A percentile compares a stretch with the other conserved stretches of the same genome.
phyloP scores from a whole-genome alignment of 2,888 invertebrate genomes.

The Pseudococcus jackbeardsleyi region DNA sequence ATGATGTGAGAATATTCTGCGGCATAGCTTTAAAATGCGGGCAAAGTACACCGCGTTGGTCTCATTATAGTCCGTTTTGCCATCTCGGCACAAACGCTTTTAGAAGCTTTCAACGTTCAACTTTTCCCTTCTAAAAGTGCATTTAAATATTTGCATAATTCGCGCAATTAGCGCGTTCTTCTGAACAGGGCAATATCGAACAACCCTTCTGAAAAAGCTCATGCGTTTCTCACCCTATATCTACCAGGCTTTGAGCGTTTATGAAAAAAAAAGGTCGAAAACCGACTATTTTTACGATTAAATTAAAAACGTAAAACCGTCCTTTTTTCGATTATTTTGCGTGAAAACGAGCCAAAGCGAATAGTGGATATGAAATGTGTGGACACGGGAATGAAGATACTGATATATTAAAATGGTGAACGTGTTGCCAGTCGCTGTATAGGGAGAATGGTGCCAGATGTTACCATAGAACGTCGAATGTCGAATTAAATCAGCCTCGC shows the following conservation, averaged over 20 bases:
- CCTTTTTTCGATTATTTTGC: not conserved
- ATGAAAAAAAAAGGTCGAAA: not conserved
- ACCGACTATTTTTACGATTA: not conserved
- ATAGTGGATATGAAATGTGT: not conserved
- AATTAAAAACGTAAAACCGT: not conserved
- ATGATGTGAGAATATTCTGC: too few relatives aligned
- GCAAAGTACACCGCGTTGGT: not conserved
- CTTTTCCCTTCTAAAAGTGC: constrained; percentile 32
- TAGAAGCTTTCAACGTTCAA: constrained; percentile 31
- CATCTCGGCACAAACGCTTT: constrained; percentile 1
- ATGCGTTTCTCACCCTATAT: constrained; percentile 21
- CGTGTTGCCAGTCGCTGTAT: not conserved
- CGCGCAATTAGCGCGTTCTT: constrained; percentile 12
- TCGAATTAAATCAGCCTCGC: constrained; percentile 14
- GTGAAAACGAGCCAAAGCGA: not conserved
- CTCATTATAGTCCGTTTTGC: not conserved
- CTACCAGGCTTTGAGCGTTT: not conserved
- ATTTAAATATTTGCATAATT: constrained; percentile 44
- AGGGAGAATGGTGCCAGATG: constrained; percentile 42
- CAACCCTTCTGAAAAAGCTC: constrained; percentile 40
- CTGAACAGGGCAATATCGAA: not conserved
- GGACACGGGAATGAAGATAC: not conserved
- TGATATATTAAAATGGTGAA: constrained; percentile 40
- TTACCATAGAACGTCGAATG: not conserved
- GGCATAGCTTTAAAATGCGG: not conserved